Conservation (phyloP, 2,113 vertebrate genomes). For the Cairina moschata region DNA sequence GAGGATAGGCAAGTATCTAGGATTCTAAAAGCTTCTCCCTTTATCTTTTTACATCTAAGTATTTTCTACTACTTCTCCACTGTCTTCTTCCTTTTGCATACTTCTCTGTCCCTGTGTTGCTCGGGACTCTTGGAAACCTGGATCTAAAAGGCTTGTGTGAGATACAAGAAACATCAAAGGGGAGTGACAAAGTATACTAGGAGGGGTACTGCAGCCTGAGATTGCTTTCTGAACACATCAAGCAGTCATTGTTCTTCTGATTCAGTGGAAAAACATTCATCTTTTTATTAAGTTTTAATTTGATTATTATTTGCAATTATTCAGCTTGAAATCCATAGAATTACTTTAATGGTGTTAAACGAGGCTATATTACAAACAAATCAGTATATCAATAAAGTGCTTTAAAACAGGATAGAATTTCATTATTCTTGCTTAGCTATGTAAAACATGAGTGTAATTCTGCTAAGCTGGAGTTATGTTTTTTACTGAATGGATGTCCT, state of each 20-base stretch:
- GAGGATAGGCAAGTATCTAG: not conserved
- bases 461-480: not conserved
- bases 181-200: not conserved
- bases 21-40: not conserved
- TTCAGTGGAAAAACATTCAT: not conserved
- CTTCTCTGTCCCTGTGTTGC: not conserved
- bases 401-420: not conserved
- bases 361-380: not conserved
- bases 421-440: not conserved
- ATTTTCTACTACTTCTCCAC: not conserved
- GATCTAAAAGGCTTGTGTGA: not conserved
- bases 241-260: not conserved
- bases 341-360: not conserved
- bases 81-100: not conserved
- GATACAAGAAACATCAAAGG: not conserved
- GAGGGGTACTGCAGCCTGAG: not conserved
- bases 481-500: not conserved
- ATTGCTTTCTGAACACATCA: not conserved
- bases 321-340: not conserved
- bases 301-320: not conserved
- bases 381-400: not conserved
- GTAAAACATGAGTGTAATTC: not conserved
- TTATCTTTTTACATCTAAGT: not conserved
- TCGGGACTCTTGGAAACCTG: not conserved
- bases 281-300: not conserved